These are phyloP conservation scores for Rhorus exstirpatorius DNA, from an alignment of 2,888 invertebrate genomes.

Conservation along the genomic window DNA sequence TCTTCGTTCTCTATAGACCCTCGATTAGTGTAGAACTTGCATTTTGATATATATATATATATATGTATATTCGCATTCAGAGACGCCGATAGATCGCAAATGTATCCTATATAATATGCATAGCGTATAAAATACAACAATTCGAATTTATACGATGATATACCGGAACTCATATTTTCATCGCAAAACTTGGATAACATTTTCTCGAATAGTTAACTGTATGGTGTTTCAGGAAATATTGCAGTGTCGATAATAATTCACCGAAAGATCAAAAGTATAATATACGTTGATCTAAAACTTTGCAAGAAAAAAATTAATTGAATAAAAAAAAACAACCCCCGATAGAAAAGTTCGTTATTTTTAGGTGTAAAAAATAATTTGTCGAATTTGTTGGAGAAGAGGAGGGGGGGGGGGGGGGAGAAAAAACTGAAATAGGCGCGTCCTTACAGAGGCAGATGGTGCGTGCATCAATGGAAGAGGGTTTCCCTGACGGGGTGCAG, in stretches of 20 bases:
- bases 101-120: not conserved
- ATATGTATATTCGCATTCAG: not conserved
- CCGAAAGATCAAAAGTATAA: too few relatives aligned
- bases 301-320: not conserved
- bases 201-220: constrained; percentile 26
- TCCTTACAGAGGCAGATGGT: too few relatives aligned
- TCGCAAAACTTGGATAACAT: not conserved
- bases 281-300: too few relatives aligned
- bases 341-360: too few relatives aligned
- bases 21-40: constrained; percentile 68
- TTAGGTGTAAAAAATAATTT: too few relatives aligned
- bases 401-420: too few relatives aligned
- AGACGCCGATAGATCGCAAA: not conserved
- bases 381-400: too few relatives aligned
- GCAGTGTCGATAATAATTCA: too few relatives aligned
- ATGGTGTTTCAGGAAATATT: constrained; percentile 42
- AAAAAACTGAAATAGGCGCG: too few relatives aligned
- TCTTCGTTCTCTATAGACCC: constrained; percentile 23
- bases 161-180: not conserved
- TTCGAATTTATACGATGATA: not conserved
- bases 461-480: too few relatives aligned
- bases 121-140: constrained; percentile 17
- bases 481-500: too few relatives aligned
- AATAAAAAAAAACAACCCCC: not conserved
- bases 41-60: constrained; percentile 2